Percentiles rank a stretch among this genome's conserved stretches.
Evolutionary conservation across 64 coral and sea anemone species (phyloP).

Genomic region (Cladopsammia gracilis): DNA sequence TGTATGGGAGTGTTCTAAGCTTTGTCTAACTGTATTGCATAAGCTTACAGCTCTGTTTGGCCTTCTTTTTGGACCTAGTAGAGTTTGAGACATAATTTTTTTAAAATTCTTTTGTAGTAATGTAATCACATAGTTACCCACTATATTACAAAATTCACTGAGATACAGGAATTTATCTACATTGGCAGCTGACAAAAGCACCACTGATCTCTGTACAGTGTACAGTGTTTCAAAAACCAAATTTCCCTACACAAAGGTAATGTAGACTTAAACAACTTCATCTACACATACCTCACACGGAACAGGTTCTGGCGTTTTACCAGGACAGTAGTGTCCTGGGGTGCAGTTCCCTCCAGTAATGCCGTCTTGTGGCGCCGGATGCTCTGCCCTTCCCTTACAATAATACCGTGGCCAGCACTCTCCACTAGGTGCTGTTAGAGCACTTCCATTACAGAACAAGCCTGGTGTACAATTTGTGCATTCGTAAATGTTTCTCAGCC

Average conservation of each 20-base stretch:
- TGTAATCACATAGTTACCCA: too few relatives aligned
- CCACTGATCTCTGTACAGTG: neutral
- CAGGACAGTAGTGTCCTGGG: conserved; percentile 95
- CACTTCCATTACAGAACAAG: conserved; percentile 91
- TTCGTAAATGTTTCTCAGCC: conserved; percentile 44
- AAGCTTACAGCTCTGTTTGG: too few relatives aligned
- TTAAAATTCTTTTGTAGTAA: too few relatives aligned
- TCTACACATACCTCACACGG: conserved; percentile 86
- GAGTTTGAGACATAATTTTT: too few relatives aligned
- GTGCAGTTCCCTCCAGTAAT: conserved; percentile 93
- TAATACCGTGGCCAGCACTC: conserved; percentile 89
- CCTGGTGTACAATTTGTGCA: conserved; percentile 94
- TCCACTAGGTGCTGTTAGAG: conserved; percentile 79
- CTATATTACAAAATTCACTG: too few relatives aligned
- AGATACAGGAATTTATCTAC: neutral
- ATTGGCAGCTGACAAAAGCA: neutral
- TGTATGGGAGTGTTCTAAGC: too few relatives aligned
- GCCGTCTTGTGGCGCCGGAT: conserved; percentile 87
- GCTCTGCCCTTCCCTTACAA: conserved; percentile 81
- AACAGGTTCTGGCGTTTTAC: conserved; percentile 84
- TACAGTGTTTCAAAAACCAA: neutral
- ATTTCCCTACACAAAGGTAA: too few relatives aligned
- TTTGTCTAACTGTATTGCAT: too few relatives aligned
- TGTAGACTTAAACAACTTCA: too few relatives aligned
- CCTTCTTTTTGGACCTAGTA: too few relatives aligned